A percentile compares a stretch with the other conserved stretches of the same genome.
Evolutionary conservation across 1,140 invertebrate species (phyloP).

Genomic region (Teleopsis dalmanni): DNA sequence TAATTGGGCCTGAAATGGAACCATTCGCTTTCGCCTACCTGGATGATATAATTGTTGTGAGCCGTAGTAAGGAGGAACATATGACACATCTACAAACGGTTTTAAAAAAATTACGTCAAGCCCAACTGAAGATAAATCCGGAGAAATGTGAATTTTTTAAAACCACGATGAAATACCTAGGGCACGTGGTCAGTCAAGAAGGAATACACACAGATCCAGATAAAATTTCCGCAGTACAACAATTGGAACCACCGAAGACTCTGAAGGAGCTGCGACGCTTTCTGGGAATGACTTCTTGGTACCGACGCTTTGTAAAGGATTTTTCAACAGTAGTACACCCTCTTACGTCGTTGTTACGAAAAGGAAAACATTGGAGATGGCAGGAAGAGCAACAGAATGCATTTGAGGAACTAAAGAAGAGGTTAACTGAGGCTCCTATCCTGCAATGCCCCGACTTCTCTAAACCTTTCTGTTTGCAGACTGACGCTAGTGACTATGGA

Average conservation of each 20-base stretch:
- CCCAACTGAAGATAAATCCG: slow-evolving; percentile 5
- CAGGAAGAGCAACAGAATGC: slow-evolving; percentile 19
- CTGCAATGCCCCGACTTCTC: slow-evolving; percentile 15
- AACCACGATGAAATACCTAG: neutral
- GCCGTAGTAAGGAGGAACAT: neutral
- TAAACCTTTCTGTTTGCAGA: slow-evolving; percentile 6
- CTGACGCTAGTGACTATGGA: slow-evolving; percentile 1
- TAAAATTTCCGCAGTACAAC: slow-evolving; percentile 2
- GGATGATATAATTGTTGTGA: slow-evolving; percentile 6
- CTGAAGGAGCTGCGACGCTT: slow-evolving; percentile 2
- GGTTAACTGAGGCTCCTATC: no score
- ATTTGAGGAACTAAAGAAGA: slow-evolving; percentile 15
- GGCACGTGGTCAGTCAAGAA: slow-evolving; percentile 2
- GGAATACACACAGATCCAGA: slow-evolving; percentile 20
- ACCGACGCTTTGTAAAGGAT: neutral
- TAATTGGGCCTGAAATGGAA: slow-evolving; percentile 14
- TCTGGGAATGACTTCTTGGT: slow-evolving; percentile 5
- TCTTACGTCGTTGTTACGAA: slow-evolving; percentile 21
- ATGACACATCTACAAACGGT: neutral
- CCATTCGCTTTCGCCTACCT: slow-evolving; percentile 14
- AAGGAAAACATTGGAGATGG: slow-evolving; percentile 19
- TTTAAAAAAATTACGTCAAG: neutral
- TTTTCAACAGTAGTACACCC: slow-evolving; percentile 19
- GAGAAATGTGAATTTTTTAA: slow-evolving; percentile 41
- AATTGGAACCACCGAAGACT: neutral